Evolutionary conservation across 2,888 invertebrate species (phyloP), one percentile per base, ranked within the genome.

Genomic region (Nomada goodeniana): DNA sequence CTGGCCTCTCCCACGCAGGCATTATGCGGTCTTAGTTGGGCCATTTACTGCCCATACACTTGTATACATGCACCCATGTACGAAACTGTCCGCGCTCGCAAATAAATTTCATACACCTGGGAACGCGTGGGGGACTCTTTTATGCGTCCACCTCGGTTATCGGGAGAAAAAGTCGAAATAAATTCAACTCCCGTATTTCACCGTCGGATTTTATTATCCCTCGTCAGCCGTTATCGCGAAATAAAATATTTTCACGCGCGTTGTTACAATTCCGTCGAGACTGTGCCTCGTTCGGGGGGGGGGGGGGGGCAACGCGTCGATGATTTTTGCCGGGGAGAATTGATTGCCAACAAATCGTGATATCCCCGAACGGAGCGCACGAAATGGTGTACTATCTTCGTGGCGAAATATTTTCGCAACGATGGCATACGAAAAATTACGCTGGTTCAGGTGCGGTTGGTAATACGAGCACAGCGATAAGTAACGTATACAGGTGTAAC

Each of bases 1-100:
- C 88, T 85, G 80, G 83, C 82, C 82, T 85, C 88, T 88, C 89
- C 88, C 88, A 86, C 87, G 84, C 87, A 73, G 63, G 26, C 81
- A 79, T 81, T 81, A 80, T 55, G 68, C 77, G 72, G 65, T 69
- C 80, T 83, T 78, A 81, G 75, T 73, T 55, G 78, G 74, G 55
- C 76, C 83, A 75, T 82, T 83, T 83, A 74, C 82, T 76, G 82
- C 47, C 78, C 69, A 20, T 79, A 76, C 83, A 79, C 83, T 82
- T 75, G 83, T 84, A 69, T 52, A 59, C 82, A 63, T 18, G 83
- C 75, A 65, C 72, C 83, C 78, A 78, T 73, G 76, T 64, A 76
- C 83, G 65, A 71, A 74, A 83, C 63, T 55, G 70, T 74, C 77
- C 70, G 42, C 64, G 82, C 10, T 53, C 67, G 70, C 67, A 57